These are phyloP conservation scores for Cathartes aura DNA, from an alignment of 2,113 vertebrate species.

Conservation along the genomic window DNA sequence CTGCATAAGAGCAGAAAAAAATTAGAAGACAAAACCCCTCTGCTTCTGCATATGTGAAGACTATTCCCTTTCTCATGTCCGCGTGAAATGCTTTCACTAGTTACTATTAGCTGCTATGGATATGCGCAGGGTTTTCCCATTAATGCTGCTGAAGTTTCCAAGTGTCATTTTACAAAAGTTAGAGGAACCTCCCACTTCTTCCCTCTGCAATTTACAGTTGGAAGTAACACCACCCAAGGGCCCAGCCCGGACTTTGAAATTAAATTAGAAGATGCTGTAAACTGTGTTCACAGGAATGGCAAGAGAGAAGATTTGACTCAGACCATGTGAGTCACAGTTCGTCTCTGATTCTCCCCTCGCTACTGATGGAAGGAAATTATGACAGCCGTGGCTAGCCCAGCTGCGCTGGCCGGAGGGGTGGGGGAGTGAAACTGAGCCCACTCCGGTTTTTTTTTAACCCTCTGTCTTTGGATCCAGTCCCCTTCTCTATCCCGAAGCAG, in stretches of 20 bases:
- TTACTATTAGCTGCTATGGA: neutral
- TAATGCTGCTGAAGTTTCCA: conserved; percentile 11
- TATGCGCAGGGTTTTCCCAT: neutral
- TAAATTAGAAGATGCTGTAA: neutral
- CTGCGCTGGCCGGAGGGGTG: neutral
- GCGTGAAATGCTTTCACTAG: neutral
- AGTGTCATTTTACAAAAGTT: neutral
- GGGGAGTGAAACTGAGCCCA: neutral
- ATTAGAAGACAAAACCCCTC: neutral
- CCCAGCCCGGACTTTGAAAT: neutral
- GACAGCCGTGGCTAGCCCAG: neutral
- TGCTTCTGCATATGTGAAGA: neutral
- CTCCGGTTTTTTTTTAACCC: neutral
- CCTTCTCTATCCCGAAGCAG: neutral
- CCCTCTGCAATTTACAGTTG: neutral
- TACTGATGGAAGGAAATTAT: neutral
- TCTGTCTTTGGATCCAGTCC: neutral
- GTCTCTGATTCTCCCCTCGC: neutral
- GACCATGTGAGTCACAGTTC: neutral
- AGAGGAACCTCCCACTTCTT: neutral
- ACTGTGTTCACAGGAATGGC: neutral
- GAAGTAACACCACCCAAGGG: neutral
- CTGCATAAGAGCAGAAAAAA: neutral
- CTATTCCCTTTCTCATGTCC: neutral
- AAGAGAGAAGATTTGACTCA: neutral